These are phyloP conservation scores for Spilosoma lubricipeda DNA, from an alignment of 2,888 invertebrate species.

Conservation along the genomic window DNA sequence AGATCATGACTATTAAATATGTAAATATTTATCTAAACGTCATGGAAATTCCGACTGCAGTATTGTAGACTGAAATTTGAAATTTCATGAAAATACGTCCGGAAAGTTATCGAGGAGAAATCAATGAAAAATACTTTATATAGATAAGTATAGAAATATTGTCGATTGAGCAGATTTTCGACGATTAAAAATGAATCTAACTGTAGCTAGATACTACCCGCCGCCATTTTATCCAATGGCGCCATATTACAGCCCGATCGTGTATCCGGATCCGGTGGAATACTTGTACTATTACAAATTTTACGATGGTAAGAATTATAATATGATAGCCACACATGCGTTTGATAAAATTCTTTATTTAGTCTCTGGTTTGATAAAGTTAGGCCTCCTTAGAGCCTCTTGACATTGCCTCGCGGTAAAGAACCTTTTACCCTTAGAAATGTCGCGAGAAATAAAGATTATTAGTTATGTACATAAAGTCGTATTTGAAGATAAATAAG, in stretches of 20 bases:
- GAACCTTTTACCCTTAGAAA: background rate
- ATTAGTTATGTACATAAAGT: background rate
- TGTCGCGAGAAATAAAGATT: background rate
- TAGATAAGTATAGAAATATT: constrained; percentile 14
- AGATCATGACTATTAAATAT: constrained; percentile 42
- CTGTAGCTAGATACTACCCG: constrained; percentile 61
- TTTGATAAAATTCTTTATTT: background rate
- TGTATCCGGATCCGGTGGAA: constrained; percentile 70
- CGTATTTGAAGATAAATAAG: background rate
- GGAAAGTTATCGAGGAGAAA: constrained; percentile 19
- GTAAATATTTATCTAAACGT: constrained; percentile 31
- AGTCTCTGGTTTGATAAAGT: background rate
- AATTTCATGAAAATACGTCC: constrained; percentile 28
- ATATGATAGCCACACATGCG: background rate
- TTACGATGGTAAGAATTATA: constrained; percentile 75
- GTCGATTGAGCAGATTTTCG: constrained; percentile 59
- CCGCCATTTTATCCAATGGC: constrained; percentile 66
- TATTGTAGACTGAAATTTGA: constrained; percentile 10
- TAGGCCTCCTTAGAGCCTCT: background rate
- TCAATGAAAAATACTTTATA: constrained; percentile 22
- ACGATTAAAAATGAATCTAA: constrained; percentile 71
- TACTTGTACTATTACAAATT: constrained; percentile 73
- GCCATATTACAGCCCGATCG: constrained; percentile 66
- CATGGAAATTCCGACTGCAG: constrained; percentile 40
- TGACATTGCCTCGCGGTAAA: background rate